These are phyloP conservation scores for Ptiloglossa arizonensis DNA, from an alignment of 1,140 invertebrate genomes.

Conservation along the genomic window DNA sequence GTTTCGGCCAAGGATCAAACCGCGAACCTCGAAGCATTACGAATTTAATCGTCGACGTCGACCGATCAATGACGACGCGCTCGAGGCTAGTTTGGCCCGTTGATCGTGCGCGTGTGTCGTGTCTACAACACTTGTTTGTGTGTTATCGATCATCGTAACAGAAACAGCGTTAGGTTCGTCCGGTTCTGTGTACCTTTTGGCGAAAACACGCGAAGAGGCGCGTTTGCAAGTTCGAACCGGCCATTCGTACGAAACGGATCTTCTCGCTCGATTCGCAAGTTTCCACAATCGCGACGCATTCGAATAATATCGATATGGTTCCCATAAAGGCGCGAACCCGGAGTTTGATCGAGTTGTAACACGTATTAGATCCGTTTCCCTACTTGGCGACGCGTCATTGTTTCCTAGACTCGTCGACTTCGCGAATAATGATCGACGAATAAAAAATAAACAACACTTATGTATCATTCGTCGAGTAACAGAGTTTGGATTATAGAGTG, in stretches of 20 bases:
- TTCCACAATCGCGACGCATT: constrained; percentile 50
- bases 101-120: constrained; percentile 3
- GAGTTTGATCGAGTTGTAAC: too few species aligned
- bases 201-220: constrained; percentile 28
- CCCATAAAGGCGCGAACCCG: neutral
- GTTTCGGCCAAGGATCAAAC: neutral
- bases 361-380: too few species aligned
- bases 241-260: constrained; percentile 8
- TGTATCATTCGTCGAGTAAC: too few species aligned
- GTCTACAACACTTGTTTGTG: constrained; percentile 15
- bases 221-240: neutral
- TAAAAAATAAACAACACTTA: too few species aligned
- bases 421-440: too few species aligned
- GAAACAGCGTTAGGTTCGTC: constrained; percentile 25
- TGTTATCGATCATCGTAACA: constrained; percentile 26
- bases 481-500: too few species aligned
- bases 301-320: constrained; percentile 36
- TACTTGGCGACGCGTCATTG: too few species aligned
- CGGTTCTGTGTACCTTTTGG: constrained; percentile 23
- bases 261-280: constrained; percentile 24
- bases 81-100: constrained; percentile 3
- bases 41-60: constrained; percentile 17
- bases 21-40: neutral
- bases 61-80: constrained; percentile 22
- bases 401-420: too few species aligned